Evolutionary conservation across 2,797 vertebrate genomes (phyloP).

Genomic region (Hippoglossus hippoglossus): DNA sequence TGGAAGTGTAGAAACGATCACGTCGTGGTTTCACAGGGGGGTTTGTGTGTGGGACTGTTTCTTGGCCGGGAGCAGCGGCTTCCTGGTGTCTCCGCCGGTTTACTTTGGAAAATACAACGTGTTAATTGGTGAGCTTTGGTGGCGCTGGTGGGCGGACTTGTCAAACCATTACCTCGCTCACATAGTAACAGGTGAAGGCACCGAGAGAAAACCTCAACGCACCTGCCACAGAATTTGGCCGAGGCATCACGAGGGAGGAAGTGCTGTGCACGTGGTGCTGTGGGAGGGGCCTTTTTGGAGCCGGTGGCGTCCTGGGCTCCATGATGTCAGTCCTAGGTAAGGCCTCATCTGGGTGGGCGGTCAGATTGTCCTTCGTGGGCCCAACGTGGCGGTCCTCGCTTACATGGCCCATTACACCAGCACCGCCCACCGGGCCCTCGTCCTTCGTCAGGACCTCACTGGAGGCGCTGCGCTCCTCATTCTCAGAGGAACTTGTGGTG

Average conservation of each 20-base stretch:
- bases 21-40: conserved; percentile 1
- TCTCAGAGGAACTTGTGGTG: conserved; percentile 97
- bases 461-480: conserved; percentile 94
- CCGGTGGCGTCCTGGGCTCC: conserved; percentile 75
- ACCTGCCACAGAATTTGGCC: conserved; percentile 99
- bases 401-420: conserved; percentile 78
- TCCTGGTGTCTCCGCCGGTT: conserved; percentile 15
- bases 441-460: conserved; percentile 93
- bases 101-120: conserved; percentile 19
- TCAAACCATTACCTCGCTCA: neutral
- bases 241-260: conserved; percentile 90
- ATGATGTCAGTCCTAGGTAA: conserved; percentile 80
- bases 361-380: conserved; percentile 85
- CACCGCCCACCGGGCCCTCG: conserved; percentile 82
- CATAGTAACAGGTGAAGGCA: neutral
- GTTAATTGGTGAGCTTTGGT: conserved; percentile 31
- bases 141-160: conserved; percentile 1
- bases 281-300: conserved; percentile 84
- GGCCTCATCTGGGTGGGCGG: conserved; percentile 78
- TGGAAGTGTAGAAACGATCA: conserved; percentile 17
- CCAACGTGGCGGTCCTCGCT: conserved; percentile 83
- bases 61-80: conserved; percentile 27
- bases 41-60: conserved; percentile 21
- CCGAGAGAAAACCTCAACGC: conserved; percentile 34
- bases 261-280: conserved; percentile 79